Conservation (phyloP, 2,113 vertebrate species). For the Dipodomys spectabilis region DNA sequence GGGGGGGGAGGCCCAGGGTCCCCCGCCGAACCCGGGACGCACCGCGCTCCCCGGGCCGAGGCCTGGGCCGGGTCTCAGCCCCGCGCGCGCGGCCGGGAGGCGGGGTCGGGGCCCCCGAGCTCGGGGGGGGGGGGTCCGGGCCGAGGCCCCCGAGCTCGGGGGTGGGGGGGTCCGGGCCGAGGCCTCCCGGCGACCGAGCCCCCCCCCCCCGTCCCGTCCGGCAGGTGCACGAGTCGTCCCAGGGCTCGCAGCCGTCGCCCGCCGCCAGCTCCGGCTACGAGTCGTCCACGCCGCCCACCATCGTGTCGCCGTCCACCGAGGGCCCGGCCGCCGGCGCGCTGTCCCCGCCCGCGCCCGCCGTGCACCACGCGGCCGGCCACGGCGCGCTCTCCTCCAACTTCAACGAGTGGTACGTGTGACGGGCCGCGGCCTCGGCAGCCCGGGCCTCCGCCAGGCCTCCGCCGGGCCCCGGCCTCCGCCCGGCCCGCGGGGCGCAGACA, state of each 20-base stretch:
- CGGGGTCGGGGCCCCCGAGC: not conserved
- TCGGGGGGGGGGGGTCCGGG: too few relatives aligned
- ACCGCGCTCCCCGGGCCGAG: too few relatives aligned
- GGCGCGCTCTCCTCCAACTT: constrained; percentile 99
- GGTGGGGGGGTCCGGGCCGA: too few relatives aligned
- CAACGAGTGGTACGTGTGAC: constrained; percentile 99
- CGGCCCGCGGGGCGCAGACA: too few relatives aligned
- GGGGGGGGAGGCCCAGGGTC: not conserved
- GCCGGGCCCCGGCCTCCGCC: too few relatives aligned
- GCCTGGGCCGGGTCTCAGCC: not conserved
- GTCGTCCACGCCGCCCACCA: constrained; percentile 98
- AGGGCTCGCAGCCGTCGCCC: constrained; percentile 97
- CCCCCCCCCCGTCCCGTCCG: constrained; percentile 63
- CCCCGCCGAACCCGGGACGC: too few relatives aligned
- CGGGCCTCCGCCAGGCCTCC: too few relatives aligned
- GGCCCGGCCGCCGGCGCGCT: constrained; percentile 98
- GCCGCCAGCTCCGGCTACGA: constrained; percentile 99
- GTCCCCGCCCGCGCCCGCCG: constrained; percentile 97
- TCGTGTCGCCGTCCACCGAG: constrained; percentile 99
- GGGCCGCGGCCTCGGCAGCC: too few relatives aligned
- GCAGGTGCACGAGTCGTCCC: constrained; percentile 97
- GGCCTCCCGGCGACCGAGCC: too few relatives aligned
- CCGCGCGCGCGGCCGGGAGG: accelerated
- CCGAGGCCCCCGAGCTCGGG: too few relatives aligned
- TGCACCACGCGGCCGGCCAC: constrained; percentile 98